Base-by-base conservation (phyloP, 1,140 invertebrate species). In the Leptestheria dahalacensis region DNA sequence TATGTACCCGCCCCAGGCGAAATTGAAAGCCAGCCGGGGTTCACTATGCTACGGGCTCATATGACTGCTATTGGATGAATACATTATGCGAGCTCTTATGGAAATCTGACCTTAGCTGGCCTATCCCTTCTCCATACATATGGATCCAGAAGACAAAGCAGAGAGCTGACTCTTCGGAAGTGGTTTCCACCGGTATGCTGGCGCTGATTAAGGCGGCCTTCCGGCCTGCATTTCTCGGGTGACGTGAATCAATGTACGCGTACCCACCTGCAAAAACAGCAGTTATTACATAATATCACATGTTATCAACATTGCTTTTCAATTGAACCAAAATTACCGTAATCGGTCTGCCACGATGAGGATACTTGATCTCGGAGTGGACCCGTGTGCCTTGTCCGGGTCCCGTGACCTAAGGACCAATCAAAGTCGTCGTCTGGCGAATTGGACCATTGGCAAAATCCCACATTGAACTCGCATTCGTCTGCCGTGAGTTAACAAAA, bases 121-220 rank as follows among this genome's bases (percentile, higher is more conserved):
- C 58, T 18, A 60, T 60, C 21, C 58, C 58, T 12, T 48, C 58
- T 15, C 58, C 58, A 21, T 28, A 51, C 58, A 60, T 60, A 28
- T 60, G 58, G 20, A 52, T 29, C 58, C 58, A 60, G 23, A 60
- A 60, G 24, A 60, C 41, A 20, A 60, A 60, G 23, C 58, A 60
- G 18, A 52, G 21, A 3, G 58, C 53, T 24, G 26, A 29, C 12
- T 55, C 53, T 2, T 55, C 29, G 23, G 48, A n/a, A 10, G 58
- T 51, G 0, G 58, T n/a, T n/a, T n/a, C n/a, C n/a, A n/a, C 47
- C 21, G 49, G 48, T 46, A 60, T 15, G 15, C 28, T 33, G 1
- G 26, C n/a, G 24, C 58, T 60, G 10, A 29, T 53, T 49, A 60
- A 41, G 18, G 25, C 29, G 11, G 58, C 58, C 10, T 49, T 48